Evolutionary conservation across 2,888 invertebrate species (phyloP), one percentile per base, ranked within the genome.

Genomic region (Synanthedon andrenaeformis): DNA sequence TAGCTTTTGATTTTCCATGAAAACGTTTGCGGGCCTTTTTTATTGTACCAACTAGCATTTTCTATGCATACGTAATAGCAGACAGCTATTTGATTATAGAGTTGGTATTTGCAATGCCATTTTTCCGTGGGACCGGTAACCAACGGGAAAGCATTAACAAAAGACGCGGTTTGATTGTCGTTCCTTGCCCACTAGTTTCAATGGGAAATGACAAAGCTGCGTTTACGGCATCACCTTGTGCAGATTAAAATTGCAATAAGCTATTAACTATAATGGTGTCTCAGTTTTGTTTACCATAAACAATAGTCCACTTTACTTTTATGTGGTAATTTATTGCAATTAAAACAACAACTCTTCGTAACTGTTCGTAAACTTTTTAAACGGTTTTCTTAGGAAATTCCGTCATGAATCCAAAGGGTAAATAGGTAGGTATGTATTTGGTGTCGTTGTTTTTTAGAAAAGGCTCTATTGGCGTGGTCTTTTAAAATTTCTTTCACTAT

Each of bases 11-110:
- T 82, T 83, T 79, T 81, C 79, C 74, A 77, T 70, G 72, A 68
- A 35, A 69, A 67, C 69, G 63, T 72, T 77, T 69, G 73, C 59
- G 55, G 58, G 70, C 72, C 66, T 75, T 78, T 81, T 78, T 79
- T 78, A 81, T 79, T 80, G 80, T 80, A 69, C 71, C 68, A 70
- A 70, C 74, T 69, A 66, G 69, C 70, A 67, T 78, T 80, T 79
- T 79, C 82, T 76, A 67, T 78, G 74, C 74, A 78, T 84, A 49
- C 28, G 41, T 51, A 85, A 84, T 84, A 67, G 68, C 60, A 56
- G 54, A 67, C 65, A 66, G 56, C 60, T 59, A 53, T 56, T 65
- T 82, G 79, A 83, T 84, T 84, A 83, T 71, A 82, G 81, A 70
- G 70, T 61, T 55, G 64, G 61, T 65, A 69, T 66, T 69, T 65